Conservation (phyloP, 2,113 vertebrate genomes). For the Myrmophylax atrothorax region DNA sequence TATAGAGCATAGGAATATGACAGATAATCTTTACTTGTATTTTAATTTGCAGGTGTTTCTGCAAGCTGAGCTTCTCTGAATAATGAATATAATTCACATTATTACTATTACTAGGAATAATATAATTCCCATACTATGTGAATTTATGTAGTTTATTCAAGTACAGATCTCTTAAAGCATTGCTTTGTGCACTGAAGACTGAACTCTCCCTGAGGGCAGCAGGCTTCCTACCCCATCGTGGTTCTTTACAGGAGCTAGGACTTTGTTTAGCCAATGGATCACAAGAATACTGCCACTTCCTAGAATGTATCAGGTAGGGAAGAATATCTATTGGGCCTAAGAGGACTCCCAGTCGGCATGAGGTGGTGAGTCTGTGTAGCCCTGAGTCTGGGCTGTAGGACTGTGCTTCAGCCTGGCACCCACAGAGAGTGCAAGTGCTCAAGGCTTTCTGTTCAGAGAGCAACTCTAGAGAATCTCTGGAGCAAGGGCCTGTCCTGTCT, state of each 20-base stretch:
- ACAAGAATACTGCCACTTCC: neutral
- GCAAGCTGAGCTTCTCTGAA: neutral
- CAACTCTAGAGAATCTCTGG: neutral
- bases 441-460: neutral
- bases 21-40: conserved; percentile 44
- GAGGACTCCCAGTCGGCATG: neutral
- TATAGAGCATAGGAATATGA: neutral
- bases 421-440: accelerated
- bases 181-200: neutral
- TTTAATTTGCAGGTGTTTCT: conserved; percentile 36
- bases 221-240: neutral
- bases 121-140: neutral
- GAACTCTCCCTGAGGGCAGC: neutral
- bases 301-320: accelerated
- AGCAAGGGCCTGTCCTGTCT: neutral
- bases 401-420: neutral
- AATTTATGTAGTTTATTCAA: neutral
- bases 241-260: neutral
- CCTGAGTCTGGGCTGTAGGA: neutral
- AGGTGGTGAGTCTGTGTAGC: neutral
- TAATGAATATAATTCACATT: neutral
- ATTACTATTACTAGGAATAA: too few species aligned
- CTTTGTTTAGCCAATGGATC: neutral
- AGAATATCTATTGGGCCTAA: neutral
- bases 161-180: neutral